A percentile compares a stretch with the other conserved stretches of the same genome.
phyloP scores from a whole-genome alignment of 30 jellyfish, hydroid and myxozoan species.

The Hydractinia echinata region DNA sequence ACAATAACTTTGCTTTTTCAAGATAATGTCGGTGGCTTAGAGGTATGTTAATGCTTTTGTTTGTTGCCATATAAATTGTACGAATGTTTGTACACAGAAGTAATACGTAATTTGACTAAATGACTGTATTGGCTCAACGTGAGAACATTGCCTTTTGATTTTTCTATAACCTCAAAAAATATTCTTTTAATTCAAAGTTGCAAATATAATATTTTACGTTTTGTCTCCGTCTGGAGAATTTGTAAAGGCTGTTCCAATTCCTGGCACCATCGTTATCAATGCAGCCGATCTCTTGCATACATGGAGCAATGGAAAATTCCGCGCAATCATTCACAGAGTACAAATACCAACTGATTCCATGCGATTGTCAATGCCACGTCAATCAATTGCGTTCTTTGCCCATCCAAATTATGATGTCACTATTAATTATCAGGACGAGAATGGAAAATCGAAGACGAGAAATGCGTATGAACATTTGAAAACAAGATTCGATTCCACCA shows the following conservation, averaged over 20 bases:
- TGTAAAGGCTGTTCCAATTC: conserved; percentile 35
- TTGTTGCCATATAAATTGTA: no score
- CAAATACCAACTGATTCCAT: not conserved
- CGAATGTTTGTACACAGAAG: no score
- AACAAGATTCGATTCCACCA: conserved; percentile 12
- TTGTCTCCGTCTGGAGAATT: conserved; percentile 29
- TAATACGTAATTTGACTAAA: no score
- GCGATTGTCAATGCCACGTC: not conserved
- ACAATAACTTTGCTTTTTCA: conserved; percentile 37
- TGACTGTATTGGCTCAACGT: no score
- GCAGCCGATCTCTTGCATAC: conserved; percentile 24
- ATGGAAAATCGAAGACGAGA: not conserved
- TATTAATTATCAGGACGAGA: conserved; percentile 11
- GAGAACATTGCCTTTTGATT: no score
- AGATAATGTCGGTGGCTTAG: conserved; percentile 35
- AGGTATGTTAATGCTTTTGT: not conserved
- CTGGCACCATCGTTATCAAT: conserved; percentile 34
- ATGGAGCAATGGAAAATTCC: conserved; percentile 25
- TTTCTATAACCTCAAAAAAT: no score
- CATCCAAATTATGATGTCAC: conserved; percentile 21
- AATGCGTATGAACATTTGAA: conserved; percentile 27
- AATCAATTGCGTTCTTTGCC: conserved; percentile 30
- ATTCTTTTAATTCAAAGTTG: no score
- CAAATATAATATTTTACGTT: not conserved
- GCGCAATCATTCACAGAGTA: conserved; percentile 24